Evolutionary conservation across 1,140 invertebrate species (phyloP), one percentile per base, ranked within the genome.

Genomic region (Neuroterus valhalla): DNA sequence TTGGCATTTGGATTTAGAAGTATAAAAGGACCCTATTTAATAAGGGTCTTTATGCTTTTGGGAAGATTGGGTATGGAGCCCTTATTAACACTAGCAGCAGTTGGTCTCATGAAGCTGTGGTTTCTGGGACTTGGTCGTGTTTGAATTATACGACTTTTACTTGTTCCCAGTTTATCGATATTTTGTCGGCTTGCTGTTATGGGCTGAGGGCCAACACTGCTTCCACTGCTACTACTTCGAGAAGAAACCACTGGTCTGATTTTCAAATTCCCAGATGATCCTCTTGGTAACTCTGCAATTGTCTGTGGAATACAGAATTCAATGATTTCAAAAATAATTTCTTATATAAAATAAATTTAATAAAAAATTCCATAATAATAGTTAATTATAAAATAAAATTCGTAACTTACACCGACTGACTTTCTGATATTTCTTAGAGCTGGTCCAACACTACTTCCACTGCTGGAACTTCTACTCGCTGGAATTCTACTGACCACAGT

Each of bases 381-480:
- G 17, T 48, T 17, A 48, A 19, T 26, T 3, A n/a, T 3, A 52
- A 62, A 44, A 55, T 42, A 15, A 15, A 26, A 11, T 45, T 12
- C 12, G 8, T 6, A 17, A 81, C 83, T 85, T 23, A 90, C 89
- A 71, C 70, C 79, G 11, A 80, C n/a, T 17, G 81, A 68, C 67
- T 87, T 89, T 31, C 85, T 80, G 44, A 86, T 71, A 42, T 66
- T 87, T 17, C 81, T 84, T 15, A 75, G 67, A 2, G 91, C 84
- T 0, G 91, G 89, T 0, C 92, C 92, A 11, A 93, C 90, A 71
- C 93, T 94, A 78, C 94, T 94, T 2, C 93, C 94, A 83, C 93
- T 94, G 68, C 93, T 94, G 68, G 93, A 94, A 77, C 93, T 94
- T 44, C 94, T 90, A 70, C 94, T 94, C 0, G 94, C 93, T 0